Evolutionary conservation across 2,113 vertebrate genomes (phyloP).

Genomic region (Phoenicopterus ruber): DNA sequence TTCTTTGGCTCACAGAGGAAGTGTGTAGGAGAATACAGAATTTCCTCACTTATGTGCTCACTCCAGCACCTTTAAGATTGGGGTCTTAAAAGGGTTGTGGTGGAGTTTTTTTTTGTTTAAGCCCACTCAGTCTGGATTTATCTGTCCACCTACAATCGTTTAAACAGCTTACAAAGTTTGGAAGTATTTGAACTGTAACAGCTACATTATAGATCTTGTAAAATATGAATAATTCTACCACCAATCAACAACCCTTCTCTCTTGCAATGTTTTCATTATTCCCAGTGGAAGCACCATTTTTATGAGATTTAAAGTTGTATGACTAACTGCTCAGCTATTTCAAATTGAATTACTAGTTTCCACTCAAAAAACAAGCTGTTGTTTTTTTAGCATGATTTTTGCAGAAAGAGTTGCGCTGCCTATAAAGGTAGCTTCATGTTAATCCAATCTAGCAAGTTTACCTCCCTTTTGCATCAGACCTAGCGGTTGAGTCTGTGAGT

Average conservation of each 20-base stretch:
- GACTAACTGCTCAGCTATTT: background rate
- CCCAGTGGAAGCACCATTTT: background rate
- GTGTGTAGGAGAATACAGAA: background rate
- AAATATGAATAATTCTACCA: background rate
- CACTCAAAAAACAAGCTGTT: background rate
- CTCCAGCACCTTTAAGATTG: background rate
- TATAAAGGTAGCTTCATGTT: background rate
- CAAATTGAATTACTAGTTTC: background rate
- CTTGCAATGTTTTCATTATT: background rate
- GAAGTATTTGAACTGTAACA: background rate
- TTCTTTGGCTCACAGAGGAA: background rate
- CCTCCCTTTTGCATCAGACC: background rate
- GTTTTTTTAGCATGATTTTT: background rate
- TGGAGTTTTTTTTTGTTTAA: too few relatives aligned
- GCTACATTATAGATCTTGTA: background rate
- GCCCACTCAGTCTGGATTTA: background rate
- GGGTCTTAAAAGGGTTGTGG: background rate
- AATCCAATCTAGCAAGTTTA: background rate
- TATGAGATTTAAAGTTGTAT: background rate
- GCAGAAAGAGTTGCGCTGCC: background rate
- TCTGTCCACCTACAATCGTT: background rate
- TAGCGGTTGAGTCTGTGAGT: background rate
- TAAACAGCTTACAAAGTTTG: background rate
- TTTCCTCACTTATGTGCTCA: background rate
- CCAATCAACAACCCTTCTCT: background rate